These are phyloP conservation scores for Archilochus colubris DNA, from an alignment of 2,113 vertebrate genomes.

Conservation along the genomic window DNA sequence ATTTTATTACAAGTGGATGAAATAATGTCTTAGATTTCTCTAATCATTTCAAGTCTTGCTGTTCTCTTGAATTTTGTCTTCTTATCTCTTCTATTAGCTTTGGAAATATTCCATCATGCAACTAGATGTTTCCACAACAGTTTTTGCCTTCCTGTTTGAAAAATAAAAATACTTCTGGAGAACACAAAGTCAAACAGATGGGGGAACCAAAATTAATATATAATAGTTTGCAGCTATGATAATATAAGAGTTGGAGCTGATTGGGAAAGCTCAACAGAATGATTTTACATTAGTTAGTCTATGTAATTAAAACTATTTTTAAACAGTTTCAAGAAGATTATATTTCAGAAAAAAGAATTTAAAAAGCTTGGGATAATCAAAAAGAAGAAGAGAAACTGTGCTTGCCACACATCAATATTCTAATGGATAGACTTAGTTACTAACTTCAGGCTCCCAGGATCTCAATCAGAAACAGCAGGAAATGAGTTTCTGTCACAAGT, in stretches of 20 bases:
- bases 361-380: neutral
- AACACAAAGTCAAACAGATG: neutral
- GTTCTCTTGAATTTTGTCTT: neutral
- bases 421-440: neutral
- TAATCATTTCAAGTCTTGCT: neutral
- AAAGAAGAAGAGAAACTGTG: neutral
- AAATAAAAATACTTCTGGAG: neutral
- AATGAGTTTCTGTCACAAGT: neutral
- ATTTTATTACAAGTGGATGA: slow-evolving; percentile 15
- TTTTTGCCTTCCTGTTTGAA: neutral
- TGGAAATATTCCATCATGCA: neutral
- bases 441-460: neutral
- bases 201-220: neutral
- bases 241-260: neutral
- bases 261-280: neutral
- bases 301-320: neutral
- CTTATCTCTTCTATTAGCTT: neutral
- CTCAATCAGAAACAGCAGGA: neutral
- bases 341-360: neutral
- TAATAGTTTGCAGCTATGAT: neutral
- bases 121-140: neutral
- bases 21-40: slow-evolving; percentile 11
- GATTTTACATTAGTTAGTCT: neutral
- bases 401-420: neutral
- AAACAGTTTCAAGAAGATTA: neutral